Percentiles rank a stretch among this genome's conserved stretches.
Evolutionary conservation across 2,888 invertebrate species (phyloP).

Genomic region (Linnaemya vulpina): DNA sequence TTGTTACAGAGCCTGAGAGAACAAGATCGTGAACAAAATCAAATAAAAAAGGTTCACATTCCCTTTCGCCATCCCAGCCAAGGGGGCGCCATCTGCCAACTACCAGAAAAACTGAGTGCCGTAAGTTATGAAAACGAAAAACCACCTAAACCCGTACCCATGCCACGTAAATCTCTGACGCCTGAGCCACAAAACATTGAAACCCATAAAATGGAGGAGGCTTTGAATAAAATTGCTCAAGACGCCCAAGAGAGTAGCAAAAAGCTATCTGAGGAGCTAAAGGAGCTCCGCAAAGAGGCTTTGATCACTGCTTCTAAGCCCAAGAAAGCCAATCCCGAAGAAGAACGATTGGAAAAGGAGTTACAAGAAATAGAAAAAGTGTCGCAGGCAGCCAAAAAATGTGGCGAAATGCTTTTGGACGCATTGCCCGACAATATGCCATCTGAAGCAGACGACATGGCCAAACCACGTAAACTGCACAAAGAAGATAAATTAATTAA

Average conservation of each 20-base stretch:
- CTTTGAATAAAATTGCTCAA: slow-evolving; percentile 88
- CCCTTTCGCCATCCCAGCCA: slow-evolving; percentile 82
- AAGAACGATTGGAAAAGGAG: slow-evolving; percentile 78
- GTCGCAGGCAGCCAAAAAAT: slow-evolving; percentile 83
- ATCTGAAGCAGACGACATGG: slow-evolving; percentile 35
- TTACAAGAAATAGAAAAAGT: slow-evolving; percentile 83
- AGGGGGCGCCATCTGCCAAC: slow-evolving; percentile 81
- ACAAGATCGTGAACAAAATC: slow-evolving; percentile 76
- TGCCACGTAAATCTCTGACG: slow-evolving; percentile 83
- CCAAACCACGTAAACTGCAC: slow-evolving; percentile 76
- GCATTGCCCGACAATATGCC: slow-evolving; percentile 78
- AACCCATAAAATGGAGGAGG: slow-evolving; percentile 86
- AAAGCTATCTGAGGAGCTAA: slow-evolving; percentile 87
- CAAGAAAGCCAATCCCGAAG: slow-evolving; percentile 75
- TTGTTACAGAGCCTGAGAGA: slow-evolving; percentile 79
- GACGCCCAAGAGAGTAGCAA: slow-evolving; percentile 90
- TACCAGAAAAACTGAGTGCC: slow-evolving; percentile 78
- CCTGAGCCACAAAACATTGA: slow-evolving; percentile 82
- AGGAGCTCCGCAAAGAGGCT: slow-evolving; percentile 84
- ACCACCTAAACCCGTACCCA: slow-evolving; percentile 84
- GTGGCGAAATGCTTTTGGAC: slow-evolving; percentile 83
- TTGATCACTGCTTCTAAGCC: slow-evolving; percentile 78
- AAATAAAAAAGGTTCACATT: slow-evolving; percentile 73
- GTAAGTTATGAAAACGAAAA: slow-evolving; percentile 70
- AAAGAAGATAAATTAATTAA: slow-evolving; percentile 81